Conservation (phyloP, 1,140 invertebrate species). For the Trichonephila clavipes region DNA sequence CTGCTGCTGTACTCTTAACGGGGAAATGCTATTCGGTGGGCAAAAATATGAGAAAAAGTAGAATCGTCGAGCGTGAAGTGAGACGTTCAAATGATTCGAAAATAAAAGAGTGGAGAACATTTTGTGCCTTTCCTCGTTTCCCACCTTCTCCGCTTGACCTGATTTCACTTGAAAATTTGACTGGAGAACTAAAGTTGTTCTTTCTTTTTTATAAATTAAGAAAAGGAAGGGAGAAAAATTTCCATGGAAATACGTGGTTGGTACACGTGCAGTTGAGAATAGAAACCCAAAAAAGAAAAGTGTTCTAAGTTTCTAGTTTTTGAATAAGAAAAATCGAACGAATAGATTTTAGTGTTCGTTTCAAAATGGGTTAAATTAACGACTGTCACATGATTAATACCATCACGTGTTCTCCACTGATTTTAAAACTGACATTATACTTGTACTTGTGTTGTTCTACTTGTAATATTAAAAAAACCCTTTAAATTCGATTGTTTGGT, state of each 20-base stretch:
- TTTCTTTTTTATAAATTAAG: not conserved
- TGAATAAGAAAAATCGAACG: no score
- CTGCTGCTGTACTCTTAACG: not conserved
- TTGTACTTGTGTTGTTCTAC: no score
- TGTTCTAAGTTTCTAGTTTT: no score
- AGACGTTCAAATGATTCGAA: constrained; percentile 21
- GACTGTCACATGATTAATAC: no score
- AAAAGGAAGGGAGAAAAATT: not conserved
- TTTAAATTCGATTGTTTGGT: no score
- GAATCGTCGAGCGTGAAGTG: not conserved
- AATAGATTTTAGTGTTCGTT: no score
- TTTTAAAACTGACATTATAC: no score
- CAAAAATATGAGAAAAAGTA: not conserved
- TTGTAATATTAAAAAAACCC: no score
- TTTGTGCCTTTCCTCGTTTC: not conserved
- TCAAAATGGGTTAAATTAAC: no score
- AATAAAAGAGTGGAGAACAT: constrained; percentile 10
- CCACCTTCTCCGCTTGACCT: not conserved
- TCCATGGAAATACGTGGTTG: not conserved
- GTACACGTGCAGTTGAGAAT: no score
- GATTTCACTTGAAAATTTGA: not conserved
- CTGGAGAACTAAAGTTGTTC: not conserved
- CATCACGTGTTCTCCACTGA: no score
- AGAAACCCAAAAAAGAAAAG: no score
- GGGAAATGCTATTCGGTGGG: not conserved